Base-by-base conservation (phyloP, 2,113 vertebrate genomes). In the Cairina moschata region DNA sequence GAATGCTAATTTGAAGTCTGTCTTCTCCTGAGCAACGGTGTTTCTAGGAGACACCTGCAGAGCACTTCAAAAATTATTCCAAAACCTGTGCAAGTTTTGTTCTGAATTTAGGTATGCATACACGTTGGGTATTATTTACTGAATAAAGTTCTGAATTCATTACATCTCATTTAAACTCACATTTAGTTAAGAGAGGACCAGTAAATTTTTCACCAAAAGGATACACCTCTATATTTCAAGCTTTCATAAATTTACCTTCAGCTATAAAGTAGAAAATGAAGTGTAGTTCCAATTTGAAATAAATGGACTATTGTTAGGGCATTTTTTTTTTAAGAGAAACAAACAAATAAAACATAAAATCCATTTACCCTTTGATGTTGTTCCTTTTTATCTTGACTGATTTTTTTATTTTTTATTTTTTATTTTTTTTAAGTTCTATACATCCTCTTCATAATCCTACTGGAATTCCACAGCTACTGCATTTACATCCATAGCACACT, bases 401-500 rank as follows among this genome's bases (percentile, higher is more conserved):
- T 38, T 17, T 60, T 60, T 97, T 92, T 88, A 26, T 26, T 9
- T 34, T 97, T 91, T 52, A 76, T 20, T 55, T 38, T 38, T 88
- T 34, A 15, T 59, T 60, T 97, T 91, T 76, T 66, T 79, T 16
- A 94, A 89, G 91, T 95, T 98, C 90, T 95, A 62, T 95, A 96
- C 85, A 93, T 93, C 54, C 73, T 95, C 92, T 96, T 93, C 87
- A 89, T 93, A 96, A 96, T 96, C 96, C 94, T 96, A 93, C 85
- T 97, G 96, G 97, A 97, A 97, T 97, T 93, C 93, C 96, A 91
- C 84, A 96, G 96, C 94, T 94, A 95, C 63, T 95, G 67, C 96
- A 90, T 97, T 97, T 97, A 96, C 96, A 97, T 83, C 92, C 94
- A 31, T 83, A 97, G 96, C 94, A 97, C 90, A 97, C 88, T 98